phyloP scores from a whole-genome alignment of 1,140 invertebrate genomes.

The Trialeurodes vaporariorum region DNA sequence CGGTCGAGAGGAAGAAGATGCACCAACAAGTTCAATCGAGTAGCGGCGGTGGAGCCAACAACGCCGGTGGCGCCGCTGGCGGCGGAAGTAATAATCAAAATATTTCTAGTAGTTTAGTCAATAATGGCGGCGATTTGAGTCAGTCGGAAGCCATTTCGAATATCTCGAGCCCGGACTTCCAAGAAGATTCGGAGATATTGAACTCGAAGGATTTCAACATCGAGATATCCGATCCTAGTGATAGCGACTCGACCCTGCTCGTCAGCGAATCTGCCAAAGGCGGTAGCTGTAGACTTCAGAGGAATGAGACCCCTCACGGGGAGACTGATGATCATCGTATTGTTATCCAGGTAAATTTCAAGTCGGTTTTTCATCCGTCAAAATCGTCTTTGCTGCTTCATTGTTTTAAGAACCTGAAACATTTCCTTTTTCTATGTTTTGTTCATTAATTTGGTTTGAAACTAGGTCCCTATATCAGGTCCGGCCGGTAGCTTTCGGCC shows the following conservation, averaged over 20 bases:
- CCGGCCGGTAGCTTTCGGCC: too few relatives aligned
- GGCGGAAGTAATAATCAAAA: background rate
- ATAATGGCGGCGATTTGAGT: conserved; percentile 12
- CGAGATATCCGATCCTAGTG: conserved; percentile 75
- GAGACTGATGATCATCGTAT: conserved; percentile 50
- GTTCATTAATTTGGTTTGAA: too few relatives aligned
- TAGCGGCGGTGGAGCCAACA: conserved; percentile 17
- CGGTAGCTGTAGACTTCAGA: conserved; percentile 24
- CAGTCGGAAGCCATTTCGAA: conserved; percentile 55
- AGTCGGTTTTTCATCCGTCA: too few relatives aligned
- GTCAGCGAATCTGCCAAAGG: conserved; percentile 37
- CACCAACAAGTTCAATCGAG: conserved; percentile 20
- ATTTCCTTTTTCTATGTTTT: too few relatives aligned
- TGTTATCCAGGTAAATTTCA: conserved; percentile 68
- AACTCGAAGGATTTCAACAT: conserved; percentile 54
- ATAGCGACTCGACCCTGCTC: conserved; percentile 55
- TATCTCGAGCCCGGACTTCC: conserved; percentile 75
- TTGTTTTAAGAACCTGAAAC: too few relatives aligned
- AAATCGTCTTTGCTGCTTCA: too few relatives aligned
- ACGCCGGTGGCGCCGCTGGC: conserved; percentile 8
- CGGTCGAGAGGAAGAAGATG: conserved; percentile 16
- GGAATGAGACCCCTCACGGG: conserved; percentile 5
- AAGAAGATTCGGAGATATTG: conserved; percentile 53
- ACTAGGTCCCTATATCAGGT: too few relatives aligned
- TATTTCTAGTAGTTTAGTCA: background rate